These are phyloP conservation scores for Sycophila sp. DNA, from an alignment of 1,140 invertebrate species.

Conservation along the genomic window DNA sequence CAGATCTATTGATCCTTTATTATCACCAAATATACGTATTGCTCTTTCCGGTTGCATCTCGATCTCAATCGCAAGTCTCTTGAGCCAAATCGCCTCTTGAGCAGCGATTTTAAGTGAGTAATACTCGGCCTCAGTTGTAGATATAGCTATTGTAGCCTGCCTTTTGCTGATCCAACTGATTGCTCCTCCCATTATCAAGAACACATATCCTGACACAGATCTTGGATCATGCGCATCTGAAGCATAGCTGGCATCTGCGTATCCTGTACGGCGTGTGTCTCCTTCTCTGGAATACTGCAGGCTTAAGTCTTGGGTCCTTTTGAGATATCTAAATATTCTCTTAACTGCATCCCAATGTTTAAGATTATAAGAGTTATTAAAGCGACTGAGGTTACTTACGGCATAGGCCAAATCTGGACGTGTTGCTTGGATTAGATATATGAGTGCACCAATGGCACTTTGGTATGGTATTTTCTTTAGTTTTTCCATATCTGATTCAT, in stretches of 20 bases:
- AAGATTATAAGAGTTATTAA: constrained; percentile 37
- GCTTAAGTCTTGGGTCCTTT: constrained; percentile 35
- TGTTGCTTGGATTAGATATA: constrained; percentile 52
- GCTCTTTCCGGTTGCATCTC: not conserved
- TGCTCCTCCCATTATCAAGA: not conserved
- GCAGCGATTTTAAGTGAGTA: not conserved
- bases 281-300: constrained; percentile 22
- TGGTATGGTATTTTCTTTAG: constrained; percentile 40
- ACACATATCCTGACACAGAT: constrained; percentile 7
- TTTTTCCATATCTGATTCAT: not conserved
- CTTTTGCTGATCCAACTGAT: constrained; percentile 5
- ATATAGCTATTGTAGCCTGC: constrained; percentile 5
- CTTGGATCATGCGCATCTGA: not conserved
- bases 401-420: constrained; percentile 57
- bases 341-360: constrained; percentile 48
- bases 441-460: constrained; percentile 51
- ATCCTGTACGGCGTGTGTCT: not conserved
- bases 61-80: not conserved
- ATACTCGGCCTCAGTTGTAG: not conserved
- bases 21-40: not conserved
- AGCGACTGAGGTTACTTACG: constrained; percentile 45
- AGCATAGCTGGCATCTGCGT: constrained; percentile 11
- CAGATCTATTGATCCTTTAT: not conserved
- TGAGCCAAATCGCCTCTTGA: not conserved
- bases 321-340: constrained; percentile 49